Percentiles rank a stretch among this genome's conserved stretches.
Conservation (phyloP, 2,888 invertebrate species). For the Trachelus tabidus region DNA sequence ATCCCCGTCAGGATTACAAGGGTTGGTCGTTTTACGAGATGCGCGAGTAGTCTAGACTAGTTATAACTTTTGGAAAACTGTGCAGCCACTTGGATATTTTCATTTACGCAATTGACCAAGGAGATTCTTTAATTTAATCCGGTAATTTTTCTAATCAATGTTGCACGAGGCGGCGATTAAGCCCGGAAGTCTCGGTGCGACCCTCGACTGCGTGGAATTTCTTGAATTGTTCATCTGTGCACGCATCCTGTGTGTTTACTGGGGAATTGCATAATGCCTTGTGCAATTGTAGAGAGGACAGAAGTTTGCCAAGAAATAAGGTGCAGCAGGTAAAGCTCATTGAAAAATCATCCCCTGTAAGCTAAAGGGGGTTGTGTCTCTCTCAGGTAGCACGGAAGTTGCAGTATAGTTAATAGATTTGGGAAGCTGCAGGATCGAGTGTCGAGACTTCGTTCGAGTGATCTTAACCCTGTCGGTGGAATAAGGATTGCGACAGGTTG, state of each 20-base stretch:
- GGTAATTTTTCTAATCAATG: fast-evolving
- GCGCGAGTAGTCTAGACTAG: neutral
- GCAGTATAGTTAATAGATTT: no score
- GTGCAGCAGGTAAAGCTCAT: neutral
- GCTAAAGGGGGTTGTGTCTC: neutral
- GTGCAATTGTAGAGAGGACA: neutral
- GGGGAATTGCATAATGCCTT: conserved; percentile 33
- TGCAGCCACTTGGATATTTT: neutral
- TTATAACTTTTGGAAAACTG: neutral
- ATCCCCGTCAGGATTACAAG: neutral
- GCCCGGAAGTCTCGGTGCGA: no score
- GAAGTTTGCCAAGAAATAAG: neutral
- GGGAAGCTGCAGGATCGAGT: no score
- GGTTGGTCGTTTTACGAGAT: neutral
- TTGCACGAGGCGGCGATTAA: neutral
- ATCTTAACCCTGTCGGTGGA: neutral
- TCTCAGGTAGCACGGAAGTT: neutral
- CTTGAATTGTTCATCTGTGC: conserved; percentile 21
- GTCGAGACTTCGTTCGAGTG: no score
- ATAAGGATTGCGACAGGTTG: neutral
- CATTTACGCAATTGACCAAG: neutral
- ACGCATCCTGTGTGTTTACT: conserved; percentile 33
- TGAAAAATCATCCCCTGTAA: neutral
- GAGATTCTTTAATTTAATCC: neutral
- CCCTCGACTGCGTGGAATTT: neutral